Percentiles rank a stretch among this genome's conserved stretches.
phyloP scores from a whole-genome alignment of 2,797 vertebrate species.

The Oceanodroma leucorhoa region DNA sequence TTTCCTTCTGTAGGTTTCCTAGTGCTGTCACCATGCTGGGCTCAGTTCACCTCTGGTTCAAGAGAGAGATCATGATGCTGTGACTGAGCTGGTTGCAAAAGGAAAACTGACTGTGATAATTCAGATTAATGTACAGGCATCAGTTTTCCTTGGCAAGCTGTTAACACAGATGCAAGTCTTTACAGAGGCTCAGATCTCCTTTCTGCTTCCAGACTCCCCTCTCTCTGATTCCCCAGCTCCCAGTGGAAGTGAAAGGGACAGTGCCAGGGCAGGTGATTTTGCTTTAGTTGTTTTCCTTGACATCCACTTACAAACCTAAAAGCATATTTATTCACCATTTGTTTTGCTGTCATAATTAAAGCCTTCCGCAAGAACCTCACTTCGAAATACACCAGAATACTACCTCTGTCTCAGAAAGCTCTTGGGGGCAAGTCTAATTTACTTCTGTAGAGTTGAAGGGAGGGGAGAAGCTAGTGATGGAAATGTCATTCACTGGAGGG shows the following conservation, averaged over 20 bases:
- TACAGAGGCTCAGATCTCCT: neutral
- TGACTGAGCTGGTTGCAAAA: conserved; percentile 7
- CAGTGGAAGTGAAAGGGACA: neutral
- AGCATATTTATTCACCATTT: neutral
- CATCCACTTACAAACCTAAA: conserved; percentile 11
- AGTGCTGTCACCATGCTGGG: neutral
- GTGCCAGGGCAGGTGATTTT: neutral
- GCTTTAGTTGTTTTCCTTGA: neutral
- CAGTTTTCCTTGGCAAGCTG: neutral
- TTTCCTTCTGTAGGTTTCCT: neutral
- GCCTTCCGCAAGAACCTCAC: neutral
- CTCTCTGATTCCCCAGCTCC: neutral
- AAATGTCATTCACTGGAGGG: neutral
- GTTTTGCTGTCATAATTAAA: conserved; percentile 23
- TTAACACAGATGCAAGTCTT: conserved; percentile 26
- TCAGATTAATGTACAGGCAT: conserved; percentile 19
- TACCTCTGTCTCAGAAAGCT: conserved; percentile 16
- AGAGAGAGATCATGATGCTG: neutral
- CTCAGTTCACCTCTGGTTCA: neutral
- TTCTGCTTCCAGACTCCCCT: neutral
- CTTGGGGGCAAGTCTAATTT: conserved; percentile 4
- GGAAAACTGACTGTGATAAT: conserved; percentile 29
- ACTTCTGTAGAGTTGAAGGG: neutral
- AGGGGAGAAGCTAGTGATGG: neutral
- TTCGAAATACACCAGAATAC: neutral